These are phyloP conservation scores for Amiota communis DNA, from an alignment of 2,888 invertebrate genomes.

Conservation along the genomic window DNA sequence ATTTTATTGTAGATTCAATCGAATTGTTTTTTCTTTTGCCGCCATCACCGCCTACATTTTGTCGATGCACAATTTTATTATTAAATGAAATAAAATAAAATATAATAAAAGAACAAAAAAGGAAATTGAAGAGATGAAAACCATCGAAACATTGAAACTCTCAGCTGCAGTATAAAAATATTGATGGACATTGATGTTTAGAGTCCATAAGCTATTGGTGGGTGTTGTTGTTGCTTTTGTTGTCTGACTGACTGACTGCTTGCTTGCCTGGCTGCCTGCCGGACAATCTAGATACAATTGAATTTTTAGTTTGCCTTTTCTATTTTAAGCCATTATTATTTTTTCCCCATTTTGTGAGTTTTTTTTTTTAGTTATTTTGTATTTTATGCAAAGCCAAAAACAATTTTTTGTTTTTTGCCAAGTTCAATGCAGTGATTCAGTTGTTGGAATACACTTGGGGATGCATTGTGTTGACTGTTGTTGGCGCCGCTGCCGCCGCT, in stretches of 20 bases:
- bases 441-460: slow-evolving; percentile 14
- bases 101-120: background rate
- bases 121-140: background rate
- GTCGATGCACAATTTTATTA: background rate
- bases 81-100: slow-evolving; percentile 11
- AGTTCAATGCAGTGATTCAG: slow-evolving; percentile 57
- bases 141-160: no score
- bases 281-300: slow-evolving; percentile 64
- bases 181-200: slow-evolving; percentile 22
- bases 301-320: background rate
- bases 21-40: no score
- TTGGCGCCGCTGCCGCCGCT: background rate
- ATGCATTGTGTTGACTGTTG: slow-evolving; percentile 9
- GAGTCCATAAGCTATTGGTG: no score
- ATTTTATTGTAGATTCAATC: background rate
- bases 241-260: no score
- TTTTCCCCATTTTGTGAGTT: slow-evolving; percentile 42
- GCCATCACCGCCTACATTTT: slow-evolving; percentile 7
- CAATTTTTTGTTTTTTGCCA: slow-evolving; percentile 40
- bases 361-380: slow-evolving; percentile 34
- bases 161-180: no score
- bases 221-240: no score
- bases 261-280: slow-evolving; percentile 40
- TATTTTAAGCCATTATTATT: background rate
- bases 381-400: slow-evolving; percentile 34